These are phyloP conservation scores for Rotaria socialis DNA, from an alignment of 2,888 invertebrate species.

Conservation along the genomic window DNA sequence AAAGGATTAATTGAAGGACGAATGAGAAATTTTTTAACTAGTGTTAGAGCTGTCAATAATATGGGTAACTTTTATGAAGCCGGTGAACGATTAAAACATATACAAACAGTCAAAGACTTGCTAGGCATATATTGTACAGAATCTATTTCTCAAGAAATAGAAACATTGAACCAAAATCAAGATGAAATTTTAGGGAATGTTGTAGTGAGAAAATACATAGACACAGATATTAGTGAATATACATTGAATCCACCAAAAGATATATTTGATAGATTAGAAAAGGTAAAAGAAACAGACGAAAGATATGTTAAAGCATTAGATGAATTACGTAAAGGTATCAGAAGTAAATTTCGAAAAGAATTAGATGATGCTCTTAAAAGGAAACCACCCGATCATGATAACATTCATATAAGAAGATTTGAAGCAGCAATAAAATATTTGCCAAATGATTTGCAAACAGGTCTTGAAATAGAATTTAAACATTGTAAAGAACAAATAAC, in stretches of 20 bases:
- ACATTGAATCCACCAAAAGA: neutral
- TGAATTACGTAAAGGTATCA: neutral
- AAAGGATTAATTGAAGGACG: neutral
- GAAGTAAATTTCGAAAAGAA: neutral
- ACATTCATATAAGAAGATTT: neutral
- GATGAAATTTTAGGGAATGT: neutral
- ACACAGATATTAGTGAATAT: neutral
- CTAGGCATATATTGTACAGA: neutral
- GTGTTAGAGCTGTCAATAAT: neutral
- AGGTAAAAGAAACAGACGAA: neutral
- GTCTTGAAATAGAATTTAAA: neutral
- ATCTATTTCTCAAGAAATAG: neutral
- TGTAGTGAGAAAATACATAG: neutral
- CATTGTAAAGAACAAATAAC: neutral
- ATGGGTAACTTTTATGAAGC: neutral
- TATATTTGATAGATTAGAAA: neutral
- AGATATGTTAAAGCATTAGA: neutral
- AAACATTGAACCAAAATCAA: neutral
- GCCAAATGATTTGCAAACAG: neutral
- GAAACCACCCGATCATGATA: neutral
- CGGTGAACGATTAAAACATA: neutral
- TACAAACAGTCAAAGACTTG: neutral
- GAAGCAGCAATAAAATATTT: neutral
- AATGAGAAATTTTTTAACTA: neutral
- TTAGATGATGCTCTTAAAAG: neutral